phyloP scores from a whole-genome alignment of 1,140 invertebrate species.

The Formica exsecta region DNA sequence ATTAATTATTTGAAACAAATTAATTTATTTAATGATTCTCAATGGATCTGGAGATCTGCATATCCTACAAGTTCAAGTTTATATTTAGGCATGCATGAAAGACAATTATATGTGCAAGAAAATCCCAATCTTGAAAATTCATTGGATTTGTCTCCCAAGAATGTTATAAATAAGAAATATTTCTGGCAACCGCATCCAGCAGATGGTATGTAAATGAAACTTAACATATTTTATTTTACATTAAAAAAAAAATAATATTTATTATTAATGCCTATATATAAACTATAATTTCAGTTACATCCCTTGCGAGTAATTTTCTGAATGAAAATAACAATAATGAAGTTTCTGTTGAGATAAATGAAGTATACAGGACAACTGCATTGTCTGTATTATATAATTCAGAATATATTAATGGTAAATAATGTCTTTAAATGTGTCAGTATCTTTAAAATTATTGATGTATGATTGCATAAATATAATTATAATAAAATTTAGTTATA shows the following conservation, averaged over 20 bases:
- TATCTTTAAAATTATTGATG: conserved; percentile 2
- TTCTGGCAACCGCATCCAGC: conserved; percentile 91
- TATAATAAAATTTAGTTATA: neutral
- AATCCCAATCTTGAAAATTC: conserved; percentile 85
- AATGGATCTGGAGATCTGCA: conserved; percentile 84
- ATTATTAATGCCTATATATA: neutral
- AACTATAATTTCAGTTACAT: conserved; percentile 58
- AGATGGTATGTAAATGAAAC: conserved; percentile 77
- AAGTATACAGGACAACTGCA: conserved; percentile 86
- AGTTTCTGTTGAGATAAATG: conserved; percentile 69
- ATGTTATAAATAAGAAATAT: conserved; percentile 83
- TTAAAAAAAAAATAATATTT: neutral
- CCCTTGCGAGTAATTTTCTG: conserved; percentile 41
- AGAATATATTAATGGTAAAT: conserved; percentile 90
- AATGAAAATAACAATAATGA: conserved; percentile 63
- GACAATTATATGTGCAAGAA: conserved; percentile 94
- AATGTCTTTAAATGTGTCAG: conserved; percentile 31
- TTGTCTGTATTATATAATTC: conserved; percentile 90
- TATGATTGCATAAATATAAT: conserved; percentile 10
- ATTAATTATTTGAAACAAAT: conserved; percentile 87
- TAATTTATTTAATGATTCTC: conserved; percentile 91
- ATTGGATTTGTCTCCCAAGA: conserved; percentile 77
- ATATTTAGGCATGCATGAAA: conserved; percentile 95
- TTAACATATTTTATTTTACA: conserved; percentile 2
- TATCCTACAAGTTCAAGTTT: conserved; percentile 88